Evolutionary conservation across 2,797 vertebrate genomes (phyloP), one percentile per base, ranked within the genome.

Genomic region (Halcyon leucocephala): DNA sequence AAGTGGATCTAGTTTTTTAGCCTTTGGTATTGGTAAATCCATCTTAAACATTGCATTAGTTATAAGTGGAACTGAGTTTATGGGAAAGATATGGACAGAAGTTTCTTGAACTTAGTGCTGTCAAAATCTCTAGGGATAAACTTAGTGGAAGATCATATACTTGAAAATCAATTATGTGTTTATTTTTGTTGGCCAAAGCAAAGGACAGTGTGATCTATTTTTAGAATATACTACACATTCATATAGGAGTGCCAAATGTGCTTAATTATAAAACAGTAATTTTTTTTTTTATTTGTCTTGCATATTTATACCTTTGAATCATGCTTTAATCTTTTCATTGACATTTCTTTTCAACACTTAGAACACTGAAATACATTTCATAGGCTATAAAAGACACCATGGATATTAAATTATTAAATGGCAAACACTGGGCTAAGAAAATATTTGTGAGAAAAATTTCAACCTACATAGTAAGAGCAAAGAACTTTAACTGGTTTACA

Each of bases 121-220:
- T 90, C 76, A 91, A 46, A 96, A 92, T 95, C n/a, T 82, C 60
- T 87, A 82, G 37, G 51, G 35, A 62, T 82, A 94, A 92, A 72
- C 26, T 57, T 54, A 69, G 64, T 77, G 49, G 76, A 92, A 62
- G 62, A 76, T n/a, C 7, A n/a, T 81, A 70, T 37, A 70, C 78
- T 95, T 91, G 42, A 78, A 86, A 95, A 93, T 90, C 31, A 89
- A 14, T 82, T 58, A 39, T 52, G 16, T 91, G 52, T 91, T 96
- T 94, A 28, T 90, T 94, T 91, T 64, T 94, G 19, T 90, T 93
- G 46, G 58, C 44, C 39, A 94, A 82, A 93, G 76, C 18, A 91
- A 48, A 86, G 11, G 17, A 69, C 14, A 69, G 9, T 77, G 35
- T 91, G 41, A 33, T 82, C 28, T 86, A 57, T 42, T 87, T 93